A percentile compares a stretch with the other conserved stretches of the same genome.
Evolutionary conservation across 2,113 vertebrate genomes (phyloP).

Genomic region (Saiga tatarica): DNA sequence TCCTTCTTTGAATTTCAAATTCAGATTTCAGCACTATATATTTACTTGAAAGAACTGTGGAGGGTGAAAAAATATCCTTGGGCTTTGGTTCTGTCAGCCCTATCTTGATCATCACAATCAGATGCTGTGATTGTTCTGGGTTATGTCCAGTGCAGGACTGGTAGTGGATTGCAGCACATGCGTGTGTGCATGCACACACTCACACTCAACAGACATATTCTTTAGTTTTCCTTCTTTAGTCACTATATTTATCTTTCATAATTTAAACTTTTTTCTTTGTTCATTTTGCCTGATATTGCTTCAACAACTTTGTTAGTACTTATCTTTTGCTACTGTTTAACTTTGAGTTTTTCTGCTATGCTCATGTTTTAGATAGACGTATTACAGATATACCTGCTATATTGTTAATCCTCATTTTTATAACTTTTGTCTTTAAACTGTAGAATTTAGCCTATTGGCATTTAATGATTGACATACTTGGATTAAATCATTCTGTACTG

Average conservation of each 20-base stretch:
- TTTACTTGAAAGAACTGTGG: background rate
- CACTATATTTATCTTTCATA: background rate
- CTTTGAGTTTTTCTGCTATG: background rate
- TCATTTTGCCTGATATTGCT: background rate
- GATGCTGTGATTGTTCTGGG: background rate
- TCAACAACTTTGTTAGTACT: background rate
- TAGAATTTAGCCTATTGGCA: background rate
- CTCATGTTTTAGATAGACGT: background rate
- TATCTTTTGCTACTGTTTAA: background rate
- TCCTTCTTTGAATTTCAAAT: background rate
- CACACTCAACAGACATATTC: background rate
- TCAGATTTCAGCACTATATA: background rate
- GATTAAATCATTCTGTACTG: background rate
- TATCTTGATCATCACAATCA: background rate
- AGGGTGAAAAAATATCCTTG: background rate
- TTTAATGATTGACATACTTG: background rate
- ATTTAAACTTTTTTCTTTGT: background rate
- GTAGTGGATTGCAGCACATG: background rate
- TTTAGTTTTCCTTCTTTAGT: background rate
- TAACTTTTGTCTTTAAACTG: background rate
- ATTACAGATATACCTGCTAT: background rate
- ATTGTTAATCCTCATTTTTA: background rate
- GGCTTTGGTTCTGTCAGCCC: background rate
- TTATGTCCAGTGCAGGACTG: background rate
- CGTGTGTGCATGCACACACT: fast-evolving